Evolutionary conservation across 1,140 invertebrate species (phyloP).

Genomic region (Harpegnathos saltator): DNA sequence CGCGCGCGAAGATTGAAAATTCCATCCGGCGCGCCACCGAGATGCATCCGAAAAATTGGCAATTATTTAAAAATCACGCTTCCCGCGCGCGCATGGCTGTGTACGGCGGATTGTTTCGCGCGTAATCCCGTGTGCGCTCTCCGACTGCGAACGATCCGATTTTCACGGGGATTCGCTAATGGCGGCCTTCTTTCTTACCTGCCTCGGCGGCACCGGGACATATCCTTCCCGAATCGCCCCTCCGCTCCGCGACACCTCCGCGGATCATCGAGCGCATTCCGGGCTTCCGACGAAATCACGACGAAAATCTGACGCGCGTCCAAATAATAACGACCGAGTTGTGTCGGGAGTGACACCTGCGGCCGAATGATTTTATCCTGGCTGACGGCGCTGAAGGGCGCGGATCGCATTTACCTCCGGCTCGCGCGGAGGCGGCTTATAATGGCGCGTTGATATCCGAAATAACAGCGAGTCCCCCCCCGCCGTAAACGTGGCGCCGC

Average conservation of each 20-base stretch:
- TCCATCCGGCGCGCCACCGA: neutral
- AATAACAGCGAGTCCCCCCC: conserved; percentile 61
- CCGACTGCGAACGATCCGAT: neutral
- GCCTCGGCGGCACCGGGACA: too few relatives aligned
- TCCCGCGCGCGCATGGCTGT: too few relatives aligned
- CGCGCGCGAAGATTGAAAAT: conserved; percentile 30
- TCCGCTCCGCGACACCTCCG: too few relatives aligned
- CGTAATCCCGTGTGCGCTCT: neutral
- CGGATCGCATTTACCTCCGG: conserved; percentile 48
- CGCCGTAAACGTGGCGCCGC: conserved; percentile 30
- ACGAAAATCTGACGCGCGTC: conserved; percentile 4
- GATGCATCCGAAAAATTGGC: conserved; percentile 29
- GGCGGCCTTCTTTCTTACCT: neutral
- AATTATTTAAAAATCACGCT: conserved; percentile 23
- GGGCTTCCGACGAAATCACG: conserved; percentile 24
- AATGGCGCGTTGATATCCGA: conserved; percentile 73
- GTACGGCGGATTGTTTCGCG: neutral
- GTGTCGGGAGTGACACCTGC: conserved; percentile 44
- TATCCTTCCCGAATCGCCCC: too few relatives aligned
- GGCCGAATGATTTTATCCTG: conserved; percentile 64
- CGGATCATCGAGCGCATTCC: neutral
- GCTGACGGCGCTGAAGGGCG: neutral
- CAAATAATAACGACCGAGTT: conserved; percentile 36
- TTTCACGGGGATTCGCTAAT: neutral
- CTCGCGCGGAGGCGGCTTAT: conserved; percentile 63